Percentiles rank a stretch among this genome's conserved stretches.
These are phyloP conservation scores for Chelmon rostratus DNA, from an alignment of 2,797 vertebrate species.

Conservation along the genomic window DNA sequence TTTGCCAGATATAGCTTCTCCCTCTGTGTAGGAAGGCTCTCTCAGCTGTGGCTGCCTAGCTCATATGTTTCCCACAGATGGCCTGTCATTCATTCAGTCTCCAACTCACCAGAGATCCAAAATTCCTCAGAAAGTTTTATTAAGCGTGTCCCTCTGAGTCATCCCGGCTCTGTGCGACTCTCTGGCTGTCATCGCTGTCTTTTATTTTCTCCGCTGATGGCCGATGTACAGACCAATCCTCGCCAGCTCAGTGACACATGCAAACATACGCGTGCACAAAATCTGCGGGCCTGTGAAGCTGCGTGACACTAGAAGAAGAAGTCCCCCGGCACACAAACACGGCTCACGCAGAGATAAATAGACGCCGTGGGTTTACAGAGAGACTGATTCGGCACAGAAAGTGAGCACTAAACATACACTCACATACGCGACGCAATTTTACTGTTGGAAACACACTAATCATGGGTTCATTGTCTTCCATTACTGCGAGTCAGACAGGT, in stretches of 20 bases:
- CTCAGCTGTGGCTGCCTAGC: slow-evolving; percentile 51
- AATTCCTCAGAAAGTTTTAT: slow-evolving; percentile 68
- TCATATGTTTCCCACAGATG: slow-evolving; percentile 79
- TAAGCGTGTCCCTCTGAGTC: slow-evolving; percentile 61
- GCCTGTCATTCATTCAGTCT: slow-evolving; percentile 71
- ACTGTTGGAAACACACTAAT: slow-evolving; percentile 69
- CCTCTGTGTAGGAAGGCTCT: slow-evolving; percentile 55
- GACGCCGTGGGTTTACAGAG: background rate
- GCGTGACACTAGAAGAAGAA: slow-evolving; percentile 17
- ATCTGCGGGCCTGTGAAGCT: slow-evolving; percentile 17
- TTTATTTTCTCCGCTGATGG: slow-evolving; percentile 61
- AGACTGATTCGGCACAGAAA: background rate
- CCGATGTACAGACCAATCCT: slow-evolving; percentile 54
- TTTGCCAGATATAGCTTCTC: slow-evolving; percentile 58
- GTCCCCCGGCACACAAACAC: background rate
- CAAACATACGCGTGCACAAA: slow-evolving; percentile 14
- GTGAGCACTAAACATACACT: slow-evolving; percentile 10
- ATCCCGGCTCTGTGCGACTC: slow-evolving; percentile 38
- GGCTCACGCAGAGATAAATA: slow-evolving; percentile 10
- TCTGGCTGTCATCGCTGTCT: slow-evolving; percentile 45
- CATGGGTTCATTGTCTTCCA: slow-evolving; percentile 57
- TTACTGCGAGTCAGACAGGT: slow-evolving; percentile 66
- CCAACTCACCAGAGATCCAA: slow-evolving; percentile 60
- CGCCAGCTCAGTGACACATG: slow-evolving; percentile 33
- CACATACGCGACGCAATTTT: slow-evolving; percentile 46